Evolutionary conservation across 2,113 vertebrate species (phyloP).

Genomic region (Nibea albiflora): DNA sequence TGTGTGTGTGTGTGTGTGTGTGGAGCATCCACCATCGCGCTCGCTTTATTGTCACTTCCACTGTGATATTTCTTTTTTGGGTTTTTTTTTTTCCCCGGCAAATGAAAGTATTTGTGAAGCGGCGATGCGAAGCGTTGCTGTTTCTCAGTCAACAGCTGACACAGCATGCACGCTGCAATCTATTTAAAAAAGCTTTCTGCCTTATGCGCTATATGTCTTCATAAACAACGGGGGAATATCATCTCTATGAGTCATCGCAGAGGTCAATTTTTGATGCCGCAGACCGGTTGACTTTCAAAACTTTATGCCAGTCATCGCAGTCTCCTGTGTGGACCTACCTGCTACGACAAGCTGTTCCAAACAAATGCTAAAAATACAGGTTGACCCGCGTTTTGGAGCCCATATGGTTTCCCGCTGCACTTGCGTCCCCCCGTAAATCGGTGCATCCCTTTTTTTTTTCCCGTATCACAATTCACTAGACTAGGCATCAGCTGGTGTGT

Average conservation of each 20-base stretch:
- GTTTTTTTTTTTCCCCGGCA: not conserved
- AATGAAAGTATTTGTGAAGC: conserved; percentile 26
- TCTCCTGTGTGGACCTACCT: not conserved
- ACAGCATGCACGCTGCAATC: not conserved
- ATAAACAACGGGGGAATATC: not conserved
- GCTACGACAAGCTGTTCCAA: conserved; percentile 19
- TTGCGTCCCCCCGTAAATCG: conserved; percentile 43
- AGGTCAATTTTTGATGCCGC: not conserved
- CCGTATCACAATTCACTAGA: conserved; percentile 29
- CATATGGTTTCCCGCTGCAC: conserved; percentile 40
- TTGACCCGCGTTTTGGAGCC: conserved; percentile 10
- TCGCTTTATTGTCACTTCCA: conserved; percentile 53
- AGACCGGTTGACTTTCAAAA: conserved; percentile 1
- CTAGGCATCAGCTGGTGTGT: conserved; percentile 65
- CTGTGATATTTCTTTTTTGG: not conserved
- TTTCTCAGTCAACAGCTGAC: conserved; percentile 30
- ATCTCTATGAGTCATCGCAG: conserved; percentile 3
- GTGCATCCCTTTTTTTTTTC: conserved; percentile 23
- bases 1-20: not conserved
- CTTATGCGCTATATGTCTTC: not conserved
- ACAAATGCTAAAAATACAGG: conserved; percentile 50
- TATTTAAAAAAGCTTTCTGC: not conserved
- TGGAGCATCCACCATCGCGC: conserved; percentile 35
- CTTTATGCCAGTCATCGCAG: not conserved
- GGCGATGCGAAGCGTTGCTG: conserved; percentile 7